Evolutionary conservation across 2,888 invertebrate genomes (phyloP), one percentile per base, ranked within the genome.

Genomic region (Nomada hirtipes): DNA sequence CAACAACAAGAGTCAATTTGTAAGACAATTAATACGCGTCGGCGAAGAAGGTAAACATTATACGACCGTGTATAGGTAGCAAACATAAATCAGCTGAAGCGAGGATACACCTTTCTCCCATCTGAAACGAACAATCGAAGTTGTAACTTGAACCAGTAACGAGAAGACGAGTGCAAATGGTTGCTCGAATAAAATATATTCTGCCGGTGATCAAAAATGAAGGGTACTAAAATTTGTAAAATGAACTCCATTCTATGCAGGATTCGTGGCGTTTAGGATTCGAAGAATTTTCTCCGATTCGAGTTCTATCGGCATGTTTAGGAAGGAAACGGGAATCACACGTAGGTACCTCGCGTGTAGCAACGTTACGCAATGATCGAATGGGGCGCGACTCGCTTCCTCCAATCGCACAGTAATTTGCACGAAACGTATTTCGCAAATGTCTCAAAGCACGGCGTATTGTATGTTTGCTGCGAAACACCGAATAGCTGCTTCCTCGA

Each of bases 361-460:
- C 18, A 3, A 13, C 3, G 42, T 79, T 80, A 44, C 57, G 72
- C 57, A 72, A 72, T 29, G n/a, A 29, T 44, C 9, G 18, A 52
- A 42, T 55, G 60, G 7, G 20, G 7, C 53, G n/a, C 73, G 65
- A 59, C 29, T 50, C 47, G 53, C 52, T 52, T 18, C 20, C 15
- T 0, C 18, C 76, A 50, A 47, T 47, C 69, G 50, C 42, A 23
- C 29, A 11, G 61, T 47, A 80, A 82, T 82, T 77, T 73, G 47
- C 82, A 29, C 64, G 82, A 83, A 57, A 73, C 65, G 59, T 70
- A 73, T 73, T 82, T 70, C 64, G 59, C 73, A n/a, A 70, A 47
- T 44, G 26, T 69, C 20, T 76, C 23, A 44, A n/a, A 29, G 18
- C 18, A 29, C 23, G 52, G 7, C 52, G 65, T 70, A 64, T 82